phyloP scores from a whole-genome alignment of 2,797 vertebrate species.

The Peromyscus eremicus region DNA sequence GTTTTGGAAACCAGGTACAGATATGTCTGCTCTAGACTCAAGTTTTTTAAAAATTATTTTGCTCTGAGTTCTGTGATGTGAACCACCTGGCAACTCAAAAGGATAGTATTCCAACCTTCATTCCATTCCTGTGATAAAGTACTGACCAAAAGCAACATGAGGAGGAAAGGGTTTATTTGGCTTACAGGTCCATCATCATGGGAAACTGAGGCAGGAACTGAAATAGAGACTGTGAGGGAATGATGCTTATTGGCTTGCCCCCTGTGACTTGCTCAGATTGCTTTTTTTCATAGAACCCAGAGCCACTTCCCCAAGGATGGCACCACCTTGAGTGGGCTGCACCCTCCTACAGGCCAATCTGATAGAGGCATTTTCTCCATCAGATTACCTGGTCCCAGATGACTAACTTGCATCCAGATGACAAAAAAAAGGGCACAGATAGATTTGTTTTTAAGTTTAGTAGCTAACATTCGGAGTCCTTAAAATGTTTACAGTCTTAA shows the following conservation, averaged over 20 bases:
- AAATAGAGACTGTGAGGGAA: not conserved
- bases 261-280: not conserved
- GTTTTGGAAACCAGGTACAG: not conserved
- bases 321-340: not conserved
- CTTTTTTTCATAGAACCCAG: not conserved
- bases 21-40: not conserved
- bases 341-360: not conserved
- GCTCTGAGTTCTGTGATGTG: not conserved
- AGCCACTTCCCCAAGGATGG: not conserved
- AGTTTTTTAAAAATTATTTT: too few species aligned
- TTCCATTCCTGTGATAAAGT: not conserved
- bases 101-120: not conserved
- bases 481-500: not conserved
- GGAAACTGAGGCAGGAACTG: not conserved
- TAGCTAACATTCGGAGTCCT: not conserved
- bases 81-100: not conserved
- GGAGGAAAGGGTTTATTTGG: not conserved
- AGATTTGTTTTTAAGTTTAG: not conserved
- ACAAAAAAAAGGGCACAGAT: not conserved
- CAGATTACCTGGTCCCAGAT: not conserved
- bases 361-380: not conserved
- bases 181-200: not conserved
- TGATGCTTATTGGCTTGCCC: not conserved
- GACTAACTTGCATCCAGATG: not conserved
- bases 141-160: not conserved